Conservation (phyloP, 2,888 invertebrate genomes). For the Brachypterus glaber region DNA sequence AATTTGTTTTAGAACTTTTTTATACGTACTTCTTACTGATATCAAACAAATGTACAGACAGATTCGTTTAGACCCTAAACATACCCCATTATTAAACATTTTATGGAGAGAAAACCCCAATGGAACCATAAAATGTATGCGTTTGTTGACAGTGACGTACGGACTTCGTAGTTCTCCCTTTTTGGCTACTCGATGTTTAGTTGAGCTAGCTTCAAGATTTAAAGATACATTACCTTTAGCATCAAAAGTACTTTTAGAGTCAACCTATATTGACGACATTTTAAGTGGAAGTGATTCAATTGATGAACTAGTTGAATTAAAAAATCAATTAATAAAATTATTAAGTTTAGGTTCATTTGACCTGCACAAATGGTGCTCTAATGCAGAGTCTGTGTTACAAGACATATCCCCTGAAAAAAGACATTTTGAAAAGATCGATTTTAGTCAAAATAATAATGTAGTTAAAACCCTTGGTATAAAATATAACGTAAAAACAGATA, state of each 20-base stretch:
- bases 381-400: background rate
- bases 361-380: constrained; percentile 4
- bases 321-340: background rate
- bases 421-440: no score
- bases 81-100: constrained; percentile 13
- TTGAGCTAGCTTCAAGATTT: constrained; percentile 7
- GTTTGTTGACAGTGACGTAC: constrained; percentile 11
- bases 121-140: constrained; percentile 7
- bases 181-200: constrained; percentile 12
- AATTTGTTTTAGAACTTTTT: constrained; percentile 7
- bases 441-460: no score
- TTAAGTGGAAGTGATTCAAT: constrained; percentile 5
- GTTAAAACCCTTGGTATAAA: no score
- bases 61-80: constrained; percentile 9
- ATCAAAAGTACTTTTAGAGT: constrained; percentile 5
- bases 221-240: constrained; percentile 7
- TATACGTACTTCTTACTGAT: constrained; percentile 9
- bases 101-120: constrained; percentile 14
- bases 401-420: no score
- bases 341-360: background rate
- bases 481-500: no score
- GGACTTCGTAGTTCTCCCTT: constrained; percentile 12
- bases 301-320: background rate
- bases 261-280: constrained; percentile 14
- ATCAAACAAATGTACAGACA: constrained; percentile 15